Evolutionary conservation across 2,113 vertebrate species (phyloP).

Genomic region (Anarhynchus alexandrinus): DNA sequence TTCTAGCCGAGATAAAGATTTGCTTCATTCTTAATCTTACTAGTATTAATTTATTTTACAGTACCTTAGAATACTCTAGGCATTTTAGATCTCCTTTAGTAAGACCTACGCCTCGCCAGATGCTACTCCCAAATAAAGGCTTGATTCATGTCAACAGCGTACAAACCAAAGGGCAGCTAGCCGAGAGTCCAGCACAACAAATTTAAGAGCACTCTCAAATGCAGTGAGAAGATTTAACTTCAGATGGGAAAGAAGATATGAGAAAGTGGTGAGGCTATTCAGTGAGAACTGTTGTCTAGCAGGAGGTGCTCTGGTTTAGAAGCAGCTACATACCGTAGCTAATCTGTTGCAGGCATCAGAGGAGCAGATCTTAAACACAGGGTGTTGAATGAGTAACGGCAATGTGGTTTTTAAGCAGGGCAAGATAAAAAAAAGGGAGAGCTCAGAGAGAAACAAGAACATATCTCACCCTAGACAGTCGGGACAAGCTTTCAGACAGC

Average conservation of each 20-base stretch:
- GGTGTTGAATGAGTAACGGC: neutral
- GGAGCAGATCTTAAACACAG: neutral
- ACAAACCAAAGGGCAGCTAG: neutral
- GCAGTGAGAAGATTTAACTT: neutral
- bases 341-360: neutral
- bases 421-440: neutral
- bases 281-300: neutral
- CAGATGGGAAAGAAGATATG: neutral
- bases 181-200: neutral
- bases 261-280: neutral
- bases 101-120: neutral
- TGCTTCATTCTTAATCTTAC: conserved; percentile 34
- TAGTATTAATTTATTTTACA: conserved; percentile 41
- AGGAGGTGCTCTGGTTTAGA: neutral
- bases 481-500: neutral
- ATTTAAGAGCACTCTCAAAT: neutral
- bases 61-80: neutral
- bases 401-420: neutral
- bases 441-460: neutral
- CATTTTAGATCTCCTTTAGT: neutral
- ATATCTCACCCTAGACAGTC: neutral
- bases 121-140: neutral
- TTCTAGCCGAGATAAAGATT: conserved; percentile 11
- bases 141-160: neutral
- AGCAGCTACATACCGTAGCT: neutral